Conservation (phyloP, 2,888 invertebrate species). For the Tortricodes alternella region DNA sequence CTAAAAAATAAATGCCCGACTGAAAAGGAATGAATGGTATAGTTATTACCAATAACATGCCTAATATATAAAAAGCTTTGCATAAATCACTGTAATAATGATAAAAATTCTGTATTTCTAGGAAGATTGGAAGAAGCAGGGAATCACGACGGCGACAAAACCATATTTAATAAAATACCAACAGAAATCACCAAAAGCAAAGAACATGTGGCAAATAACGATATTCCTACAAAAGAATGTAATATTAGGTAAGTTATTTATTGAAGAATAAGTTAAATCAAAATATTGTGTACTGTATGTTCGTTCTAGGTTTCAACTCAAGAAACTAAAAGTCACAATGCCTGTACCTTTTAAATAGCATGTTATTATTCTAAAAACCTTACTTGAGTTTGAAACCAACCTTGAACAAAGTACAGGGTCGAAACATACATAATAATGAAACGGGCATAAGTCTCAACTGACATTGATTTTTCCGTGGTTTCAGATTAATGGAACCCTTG, state of each 20-base stretch:
- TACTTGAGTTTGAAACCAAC: no score
- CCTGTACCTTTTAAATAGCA: no score
- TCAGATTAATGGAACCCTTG: conserved; percentile 54
- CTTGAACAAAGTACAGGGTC: no score
- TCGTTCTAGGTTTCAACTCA: no score
- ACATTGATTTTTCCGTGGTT: background rate
- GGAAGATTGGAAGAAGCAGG: conserved; percentile 46
- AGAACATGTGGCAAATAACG: conserved; percentile 34
- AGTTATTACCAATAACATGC: no score
- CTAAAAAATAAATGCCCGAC: no score
- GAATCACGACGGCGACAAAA: conserved; percentile 51
- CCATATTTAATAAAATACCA: conserved; percentile 48
- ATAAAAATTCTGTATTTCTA: conserved; percentile 32
- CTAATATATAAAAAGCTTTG: no score
- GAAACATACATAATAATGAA: no score
- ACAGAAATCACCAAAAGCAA: conserved; percentile 37
- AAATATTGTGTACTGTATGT: no score
- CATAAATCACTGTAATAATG: background rate
- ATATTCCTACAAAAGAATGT: conserved; percentile 42
- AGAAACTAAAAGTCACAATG: background rate
- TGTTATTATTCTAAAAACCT: no score
- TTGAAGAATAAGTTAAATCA: no score
- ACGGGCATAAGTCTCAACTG: background rate
- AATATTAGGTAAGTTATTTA: conserved; percentile 46
- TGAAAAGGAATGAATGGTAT: no score